Conservation (phyloP, 1,140 invertebrate species). For the Brachionus rubens region DNA sequence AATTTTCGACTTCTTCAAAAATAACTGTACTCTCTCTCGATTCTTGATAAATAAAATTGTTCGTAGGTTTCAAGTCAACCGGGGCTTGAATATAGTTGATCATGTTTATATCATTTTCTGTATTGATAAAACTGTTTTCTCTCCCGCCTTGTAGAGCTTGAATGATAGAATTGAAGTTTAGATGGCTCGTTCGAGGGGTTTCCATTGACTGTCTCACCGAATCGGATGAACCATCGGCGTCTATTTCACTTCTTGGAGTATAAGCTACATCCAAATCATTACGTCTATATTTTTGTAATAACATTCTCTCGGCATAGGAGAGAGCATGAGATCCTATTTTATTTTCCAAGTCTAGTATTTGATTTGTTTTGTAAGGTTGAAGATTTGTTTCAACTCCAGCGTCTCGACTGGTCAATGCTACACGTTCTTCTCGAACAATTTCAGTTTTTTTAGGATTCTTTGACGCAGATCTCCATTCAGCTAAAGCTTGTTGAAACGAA, state of each 20-base stretch:
- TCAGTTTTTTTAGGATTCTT: not conserved
- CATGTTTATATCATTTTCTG: no score
- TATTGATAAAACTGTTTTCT: not conserved
- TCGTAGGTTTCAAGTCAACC: not conserved
- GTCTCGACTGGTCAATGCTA: not conserved
- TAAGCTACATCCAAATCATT: conserved; percentile 50
- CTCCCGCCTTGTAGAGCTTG: not conserved
- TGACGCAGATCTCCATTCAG: conserved; percentile 52
- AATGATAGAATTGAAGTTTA: conserved; percentile 22
- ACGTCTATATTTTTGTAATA: conserved; percentile 56
- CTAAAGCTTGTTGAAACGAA: conserved; percentile 57
- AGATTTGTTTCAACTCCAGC: not conserved
- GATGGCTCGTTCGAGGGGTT: not conserved
- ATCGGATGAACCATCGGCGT: no score
- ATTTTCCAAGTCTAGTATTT: conserved; percentile 32
- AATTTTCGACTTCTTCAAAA: conserved; percentile 18
- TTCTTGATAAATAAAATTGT: not conserved
- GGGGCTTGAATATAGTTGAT: not conserved
- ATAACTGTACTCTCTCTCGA: not conserved
- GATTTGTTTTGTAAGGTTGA: not conserved
- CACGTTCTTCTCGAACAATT: not conserved
- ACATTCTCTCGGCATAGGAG: conserved; percentile 54
- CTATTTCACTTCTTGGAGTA: not conserved
- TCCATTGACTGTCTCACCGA: not conserved
- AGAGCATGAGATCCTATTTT: not conserved